phyloP scores from a whole-genome alignment of 35 echinoderm and acorn worm genomes.

The Stichopus chloronotus region DNA sequence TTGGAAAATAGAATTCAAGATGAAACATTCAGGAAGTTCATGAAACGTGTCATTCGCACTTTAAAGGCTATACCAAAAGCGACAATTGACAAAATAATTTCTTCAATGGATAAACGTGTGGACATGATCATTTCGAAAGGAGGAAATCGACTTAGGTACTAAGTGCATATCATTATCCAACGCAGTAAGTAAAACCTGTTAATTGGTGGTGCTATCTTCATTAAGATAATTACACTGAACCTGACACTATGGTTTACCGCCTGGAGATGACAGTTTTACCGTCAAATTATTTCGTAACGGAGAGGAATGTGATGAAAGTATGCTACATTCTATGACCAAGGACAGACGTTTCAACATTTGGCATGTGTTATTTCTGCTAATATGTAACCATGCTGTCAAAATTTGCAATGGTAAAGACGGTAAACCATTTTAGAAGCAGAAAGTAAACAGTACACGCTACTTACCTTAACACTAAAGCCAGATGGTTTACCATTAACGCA shows the following conservation, averaged over 20 bases:
- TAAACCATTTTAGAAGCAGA: background rate
- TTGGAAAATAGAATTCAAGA: conserved; percentile 1
- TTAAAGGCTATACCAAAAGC: conserved; percentile 3
- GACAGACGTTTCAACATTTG: background rate
- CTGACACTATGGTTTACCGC: conserved; percentile 4
- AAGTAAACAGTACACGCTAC: too few species aligned
- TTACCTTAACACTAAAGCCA: too few species aligned
- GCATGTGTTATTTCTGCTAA: background rate
- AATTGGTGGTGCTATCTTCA: background rate
- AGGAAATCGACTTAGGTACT: conserved; percentile 7
- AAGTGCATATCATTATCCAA: too few species aligned
- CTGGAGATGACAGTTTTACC: too few species aligned
- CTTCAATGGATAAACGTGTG: too few species aligned
- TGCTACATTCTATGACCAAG: background rate
- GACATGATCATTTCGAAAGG: background rate
- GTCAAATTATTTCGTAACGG: too few species aligned
- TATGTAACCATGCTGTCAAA: background rate
- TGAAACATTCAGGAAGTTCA: conserved; percentile 1
- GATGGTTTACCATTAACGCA: too few species aligned
- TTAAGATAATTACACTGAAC: too few species aligned
- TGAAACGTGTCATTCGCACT: conserved; percentile 2
- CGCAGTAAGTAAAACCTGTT: background rate
- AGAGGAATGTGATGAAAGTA: background rate
- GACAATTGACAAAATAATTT: too few species aligned
- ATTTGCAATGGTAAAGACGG: background rate